A percentile compares a stretch with the other conserved stretches of the same genome.
Evolutionary conservation across 2,888 invertebrate species (phyloP).

Genomic region (Eilema caniola): DNA sequence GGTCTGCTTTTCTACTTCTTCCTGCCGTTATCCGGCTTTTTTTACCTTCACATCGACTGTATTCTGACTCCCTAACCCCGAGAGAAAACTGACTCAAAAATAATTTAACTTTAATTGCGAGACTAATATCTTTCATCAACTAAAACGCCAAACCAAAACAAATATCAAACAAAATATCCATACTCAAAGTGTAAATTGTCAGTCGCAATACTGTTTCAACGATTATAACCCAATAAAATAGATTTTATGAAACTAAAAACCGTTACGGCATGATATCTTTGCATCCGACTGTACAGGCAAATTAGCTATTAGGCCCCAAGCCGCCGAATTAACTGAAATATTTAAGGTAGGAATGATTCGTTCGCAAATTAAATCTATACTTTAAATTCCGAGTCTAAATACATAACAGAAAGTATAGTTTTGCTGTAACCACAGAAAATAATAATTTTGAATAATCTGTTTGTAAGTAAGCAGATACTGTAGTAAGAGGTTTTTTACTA

Average conservation of each 20-base stretch:
- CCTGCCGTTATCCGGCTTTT: no score
- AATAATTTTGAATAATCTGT: neutral
- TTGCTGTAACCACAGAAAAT: neutral
- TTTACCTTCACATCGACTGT: no score
- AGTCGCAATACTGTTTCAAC: slow-evolving; percentile 8
- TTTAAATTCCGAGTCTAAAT: neutral
- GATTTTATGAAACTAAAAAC: slow-evolving; percentile 13
- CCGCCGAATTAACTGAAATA: slow-evolving; percentile 7
- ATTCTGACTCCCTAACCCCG: no score
- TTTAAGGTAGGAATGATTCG: slow-evolving; percentile 7
- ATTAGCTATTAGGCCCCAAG: slow-evolving; percentile 12
- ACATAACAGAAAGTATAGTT: neutral
- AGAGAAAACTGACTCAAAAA: no score
- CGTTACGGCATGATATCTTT: slow-evolving; percentile 8
- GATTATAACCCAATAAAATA: slow-evolving; percentile 10
- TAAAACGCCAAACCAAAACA: neutral
- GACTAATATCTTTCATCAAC: neutral
- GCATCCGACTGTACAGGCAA: slow-evolving; percentile 8
- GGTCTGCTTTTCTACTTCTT: no score
- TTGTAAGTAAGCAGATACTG: neutral
- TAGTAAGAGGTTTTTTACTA: no score
- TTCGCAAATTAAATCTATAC: neutral
- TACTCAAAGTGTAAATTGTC: neutral
- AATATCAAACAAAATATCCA: neutral
- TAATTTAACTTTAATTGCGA: neutral